Evolutionary conservation across 1,140 invertebrate genomes (phyloP), one percentile per base, ranked within the genome.

Genomic region (Condylostylus longicornis): DNA sequence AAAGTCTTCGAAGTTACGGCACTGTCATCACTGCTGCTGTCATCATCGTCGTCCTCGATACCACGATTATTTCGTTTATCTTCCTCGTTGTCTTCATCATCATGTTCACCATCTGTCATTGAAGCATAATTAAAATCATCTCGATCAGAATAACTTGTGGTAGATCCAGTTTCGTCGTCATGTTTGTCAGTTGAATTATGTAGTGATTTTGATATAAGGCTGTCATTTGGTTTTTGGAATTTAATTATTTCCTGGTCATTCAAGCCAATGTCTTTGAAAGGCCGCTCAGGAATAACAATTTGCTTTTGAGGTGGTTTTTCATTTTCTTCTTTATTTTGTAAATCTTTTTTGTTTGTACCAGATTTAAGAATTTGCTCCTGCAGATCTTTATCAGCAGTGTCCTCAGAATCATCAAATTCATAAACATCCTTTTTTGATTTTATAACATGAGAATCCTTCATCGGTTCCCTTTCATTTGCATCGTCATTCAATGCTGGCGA

Each of bases 361-460:
- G n/a, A n/a, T n/a, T n/a, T n/a, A n/a, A n/a, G n/a, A n/a, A n/a
- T 25, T 25, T 25, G 7, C 23, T n/a, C n/a, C 23, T n/a, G 23
- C 23, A n/a, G n/a, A 7, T n/a, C n/a, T n/a, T 25, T 25, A 25
- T 25, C n/a, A 2, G 53, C 52, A 25, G 41, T 25, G 10, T 58
- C 56, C 41, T 56, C 50, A 5, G 57, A 60, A 44, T 62, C 58
- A 39, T 61, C 43, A 48, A 66, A 54, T 57, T 66, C 65, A 50
- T 67, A 48, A 41, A 67, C 14, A 51, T 68, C 58, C 50, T 62
- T n/a, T n/a, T n/a, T n/a, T n/a, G n/a, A n/a, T n/a, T n/a, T n/a
- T n/a, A n/a, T n/a, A n/a, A n/a, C n/a, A n/a, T n/a, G n/a, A n/a
- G n/a, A n/a, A n/a, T n/a, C n/a, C n/a, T n/a, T n/a, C n/a, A n/a